These are phyloP conservation scores for Acleris literana DNA, from an alignment of 2,888 invertebrate species.

Conservation along the genomic window DNA sequence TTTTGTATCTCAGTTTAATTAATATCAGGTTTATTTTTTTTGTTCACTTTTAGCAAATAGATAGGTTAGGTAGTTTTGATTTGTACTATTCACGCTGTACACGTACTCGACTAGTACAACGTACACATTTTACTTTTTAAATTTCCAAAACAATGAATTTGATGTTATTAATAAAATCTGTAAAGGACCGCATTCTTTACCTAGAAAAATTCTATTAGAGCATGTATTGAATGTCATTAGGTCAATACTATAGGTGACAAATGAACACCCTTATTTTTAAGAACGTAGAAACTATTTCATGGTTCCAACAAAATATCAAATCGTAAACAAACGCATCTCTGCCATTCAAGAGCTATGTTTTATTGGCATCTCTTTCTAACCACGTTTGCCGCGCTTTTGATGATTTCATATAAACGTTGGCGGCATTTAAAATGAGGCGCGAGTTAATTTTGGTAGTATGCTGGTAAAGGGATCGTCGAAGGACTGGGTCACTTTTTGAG, in stretches of 20 bases:
- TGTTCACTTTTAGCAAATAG: no score
- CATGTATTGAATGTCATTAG: neutral
- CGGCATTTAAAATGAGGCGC: conserved; percentile 81
- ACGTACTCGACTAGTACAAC: no score
- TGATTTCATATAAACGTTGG: conserved; percentile 77
- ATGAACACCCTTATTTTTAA: conserved; percentile 65
- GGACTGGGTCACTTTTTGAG: conserved; percentile 77
- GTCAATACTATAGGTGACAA: conserved; percentile 11
- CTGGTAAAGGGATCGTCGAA: conserved; percentile 68
- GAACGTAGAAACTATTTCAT: conserved; percentile 78
- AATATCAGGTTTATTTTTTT: no score
- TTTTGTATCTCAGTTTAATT: no score
- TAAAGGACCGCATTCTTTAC: no score
- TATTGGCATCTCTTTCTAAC: conserved; percentile 81
- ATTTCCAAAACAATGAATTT: no score
- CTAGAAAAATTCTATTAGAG: neutral
- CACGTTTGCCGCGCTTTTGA: conserved; percentile 80
- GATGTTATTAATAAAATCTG: no score
- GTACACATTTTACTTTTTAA: no score
- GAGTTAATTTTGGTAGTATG: conserved; percentile 75
- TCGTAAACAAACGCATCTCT: conserved; percentile 79
- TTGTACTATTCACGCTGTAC: no score
- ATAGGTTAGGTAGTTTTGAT: no score
- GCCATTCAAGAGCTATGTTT: conserved; percentile 76
- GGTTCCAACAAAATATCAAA: conserved; percentile 70